Evolutionary conservation across 35 echinoderm and acorn worm genomes (phyloP).

Genomic region (Strongylocentrotus purpuratus): DNA sequence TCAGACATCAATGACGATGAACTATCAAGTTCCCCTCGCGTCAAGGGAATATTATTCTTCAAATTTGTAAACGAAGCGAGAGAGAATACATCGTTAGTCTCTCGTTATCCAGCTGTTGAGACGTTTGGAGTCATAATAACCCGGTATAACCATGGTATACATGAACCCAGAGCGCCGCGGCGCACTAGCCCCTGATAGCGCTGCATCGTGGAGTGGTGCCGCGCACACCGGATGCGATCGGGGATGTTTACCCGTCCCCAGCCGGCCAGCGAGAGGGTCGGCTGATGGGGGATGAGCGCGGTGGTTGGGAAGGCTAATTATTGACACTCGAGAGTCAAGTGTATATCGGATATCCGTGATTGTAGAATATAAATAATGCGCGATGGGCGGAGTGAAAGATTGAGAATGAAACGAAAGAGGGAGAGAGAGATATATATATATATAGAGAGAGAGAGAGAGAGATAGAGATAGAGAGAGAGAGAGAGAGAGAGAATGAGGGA

Average conservation of each 20-base stretch:
- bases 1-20: background rate
- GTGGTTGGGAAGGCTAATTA: background rate
- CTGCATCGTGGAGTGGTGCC: background rate
- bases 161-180: background rate
- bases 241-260: slow-evolving; percentile 31
- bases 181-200: background rate
- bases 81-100: background rate
- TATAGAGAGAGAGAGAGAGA: too few relatives aligned
- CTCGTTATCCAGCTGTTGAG: background rate
- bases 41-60: background rate
- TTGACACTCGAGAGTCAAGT: background rate
- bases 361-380: background rate
- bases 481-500: too few relatives aligned
- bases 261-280: background rate
- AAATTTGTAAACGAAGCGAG: slow-evolving; percentile 17
- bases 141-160: background rate
- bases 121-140: too few relatives aligned
- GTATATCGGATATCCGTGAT: slow-evolving; percentile 21
- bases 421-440: too few relatives aligned
- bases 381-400: background rate
- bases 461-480: too few relatives aligned
- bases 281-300: background rate
- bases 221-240: background rate
- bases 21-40: background rate
- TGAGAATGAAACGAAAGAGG: too few relatives aligned